Base-by-base conservation (phyloP, 2,797 vertebrate species). In the Triplophysa bombifrons region DNA sequence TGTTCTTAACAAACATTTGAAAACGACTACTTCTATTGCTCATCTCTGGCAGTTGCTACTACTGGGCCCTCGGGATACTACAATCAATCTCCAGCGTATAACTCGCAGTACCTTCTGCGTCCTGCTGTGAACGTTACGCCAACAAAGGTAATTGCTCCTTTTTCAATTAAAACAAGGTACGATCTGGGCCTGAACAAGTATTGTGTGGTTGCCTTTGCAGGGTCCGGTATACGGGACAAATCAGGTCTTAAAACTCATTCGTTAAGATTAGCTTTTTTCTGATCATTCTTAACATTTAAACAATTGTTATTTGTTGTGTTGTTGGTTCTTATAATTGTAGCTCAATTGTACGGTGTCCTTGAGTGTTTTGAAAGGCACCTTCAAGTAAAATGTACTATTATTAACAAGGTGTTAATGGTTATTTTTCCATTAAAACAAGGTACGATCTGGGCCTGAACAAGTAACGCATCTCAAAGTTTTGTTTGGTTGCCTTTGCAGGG, bases 41-140 rank as follows among this genome's bases (percentile, higher is more conserved):
- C 78, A 55, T 69, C 20, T 86, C 44, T 72, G 12, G 72, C 82
- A 99, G 97, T 99, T 92, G 87, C 97, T 81, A 99, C 98, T 34
- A 96, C 96, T 85, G 95, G 94, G 48, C 94, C 96, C 1, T 94
- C 96, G 81, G 93, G 90, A 44, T 98, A 95, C 91, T 98, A 98
- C 92, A 97, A 90, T 86, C 96, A 96, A 84, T 97, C 98, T 82
- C 95, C 97, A 86, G 96, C 94, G 73, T 99, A 97, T 88, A 98
- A 96, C 90, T 96, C 96, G 55, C 98, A 98, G 84, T 97, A 97
- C 92, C 96, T 97, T 86, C 93, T 98, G 51, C 95, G 96, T 84
- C 93, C 97, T 87, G 94, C 97, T 58, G 92, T 96, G 83, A 98
- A 95, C 86, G 95, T 96, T 81, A 99, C 98, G 12, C 97, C 97